Evolutionary conservation across 1,140 invertebrate species (phyloP), one percentile per base, ranked within the genome.

Genomic region (Caenorhabditis remanei): DNA sequence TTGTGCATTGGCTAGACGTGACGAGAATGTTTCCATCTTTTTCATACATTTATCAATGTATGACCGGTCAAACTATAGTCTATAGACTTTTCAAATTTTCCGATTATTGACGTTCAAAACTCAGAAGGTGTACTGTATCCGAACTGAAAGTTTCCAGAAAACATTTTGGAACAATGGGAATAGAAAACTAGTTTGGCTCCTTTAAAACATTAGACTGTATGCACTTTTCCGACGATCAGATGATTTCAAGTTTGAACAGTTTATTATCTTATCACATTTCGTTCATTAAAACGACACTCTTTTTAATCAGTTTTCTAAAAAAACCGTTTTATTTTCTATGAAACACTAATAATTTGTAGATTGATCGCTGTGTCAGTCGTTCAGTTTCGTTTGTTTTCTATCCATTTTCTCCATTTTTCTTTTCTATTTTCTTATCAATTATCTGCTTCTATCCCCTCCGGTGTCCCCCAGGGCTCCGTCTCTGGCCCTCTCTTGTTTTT

Each of bases 201-300:
- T 58, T 58, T 19, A 16, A 58, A n/a, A n/a, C 14, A 9, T 53
- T 16, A 11, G 8, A 13, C 6, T 63, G 7, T 63, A 40, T 32
- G 21, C 9, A 63, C 24, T 63, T 32, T 24, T 14, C 24, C 61
- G 24, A 21, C 8, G 21, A 21, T 32, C 61, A 63, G 21, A 32
- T 63, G 61, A 24, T 63, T 63, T 24, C 61, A 63, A 63, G 61
- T 40, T 63, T 58, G 55, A 58, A 58, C 55, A 58, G 13, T 58
- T 58, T 58, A 16, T 8, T 32, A 32, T 63, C 61, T 63, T 63
- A 63, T 63, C 61, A 32, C 21, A 11, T 32, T 63, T 63, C 32
- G 8, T 32, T 32, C 61, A 9, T 53, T 11, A 16, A 21, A 32
- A 63, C 8, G 32, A 63, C 21, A n/a, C n/a, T n/a, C 19, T 58